Conservation (phyloP, 2,888 invertebrate genomes). For the Dasysyrphus tricinctus region DNA sequence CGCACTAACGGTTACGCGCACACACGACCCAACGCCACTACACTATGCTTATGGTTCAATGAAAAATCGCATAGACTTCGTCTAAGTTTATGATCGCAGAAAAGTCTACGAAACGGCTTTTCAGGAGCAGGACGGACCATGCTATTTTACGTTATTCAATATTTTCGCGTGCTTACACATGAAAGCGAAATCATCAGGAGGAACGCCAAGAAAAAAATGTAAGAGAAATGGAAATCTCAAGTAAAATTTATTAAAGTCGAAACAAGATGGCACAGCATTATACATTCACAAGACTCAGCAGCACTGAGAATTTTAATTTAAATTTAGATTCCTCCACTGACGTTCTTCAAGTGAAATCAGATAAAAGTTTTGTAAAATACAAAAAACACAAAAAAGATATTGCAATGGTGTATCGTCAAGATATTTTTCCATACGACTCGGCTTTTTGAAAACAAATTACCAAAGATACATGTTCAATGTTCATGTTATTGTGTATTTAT, state of each 20-base stretch:
- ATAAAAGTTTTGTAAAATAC: conserved; percentile 79
- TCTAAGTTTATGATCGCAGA: conserved; percentile 58
- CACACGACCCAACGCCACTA: conserved; percentile 67
- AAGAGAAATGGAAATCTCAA: conserved; percentile 72
- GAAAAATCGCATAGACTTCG: conserved; percentile 65
- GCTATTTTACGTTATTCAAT: conserved; percentile 47
- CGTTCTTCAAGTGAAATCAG: conserved; percentile 78
- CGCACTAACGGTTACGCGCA: conserved; percentile 61
- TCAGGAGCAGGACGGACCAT: conserved; percentile 48
- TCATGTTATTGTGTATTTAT: conserved; percentile 52
- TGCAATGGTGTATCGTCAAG: conserved; percentile 45
- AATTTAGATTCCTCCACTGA: conserved; percentile 72
- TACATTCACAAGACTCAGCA: conserved; percentile 30
- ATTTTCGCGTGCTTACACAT: conserved; percentile 17
- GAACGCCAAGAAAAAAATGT: conserved; percentile 37
- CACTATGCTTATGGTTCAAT: conserved; percentile 62
- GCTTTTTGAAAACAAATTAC: conserved; percentile 60
- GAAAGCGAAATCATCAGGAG: conserved; percentile 55
- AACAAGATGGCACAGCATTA: conserved; percentile 38
- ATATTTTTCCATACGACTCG: conserved; percentile 34
- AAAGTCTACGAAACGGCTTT: conserved; percentile 44
- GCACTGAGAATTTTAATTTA: conserved; percentile 68
- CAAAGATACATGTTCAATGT: conserved; percentile 20
- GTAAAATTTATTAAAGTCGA: conserved; percentile 67
- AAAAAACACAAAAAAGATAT: conserved; percentile 42